These are phyloP conservation scores for Ailurus styani DNA, from an alignment of 2,113 vertebrate genomes.

Conservation along the genomic window DNA sequence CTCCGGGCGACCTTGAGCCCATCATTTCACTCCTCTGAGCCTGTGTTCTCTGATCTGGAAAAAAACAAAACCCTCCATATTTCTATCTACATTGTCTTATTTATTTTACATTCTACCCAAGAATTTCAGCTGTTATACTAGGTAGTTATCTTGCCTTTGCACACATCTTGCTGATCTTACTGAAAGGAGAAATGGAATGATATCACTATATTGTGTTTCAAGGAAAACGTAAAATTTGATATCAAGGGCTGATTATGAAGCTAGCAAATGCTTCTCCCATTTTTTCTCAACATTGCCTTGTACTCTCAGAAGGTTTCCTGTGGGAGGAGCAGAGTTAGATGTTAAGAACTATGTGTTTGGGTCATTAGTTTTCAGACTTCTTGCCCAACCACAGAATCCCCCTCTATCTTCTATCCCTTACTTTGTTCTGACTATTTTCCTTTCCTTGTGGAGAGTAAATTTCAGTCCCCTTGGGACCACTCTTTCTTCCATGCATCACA, in stretches of 20 bases:
- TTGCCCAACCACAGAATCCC: not conserved
- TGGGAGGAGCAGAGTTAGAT: not conserved
- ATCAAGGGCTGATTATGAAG: not conserved
- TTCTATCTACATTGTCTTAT: not conserved
- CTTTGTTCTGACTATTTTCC: not conserved
- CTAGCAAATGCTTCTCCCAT: not conserved
- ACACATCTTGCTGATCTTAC: not conserved
- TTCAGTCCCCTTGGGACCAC: not conserved
- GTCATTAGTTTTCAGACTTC: not conserved
- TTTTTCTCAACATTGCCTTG: not conserved
- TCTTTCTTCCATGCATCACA: not conserved
- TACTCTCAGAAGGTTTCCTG: not conserved
- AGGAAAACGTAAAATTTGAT: not conserved
- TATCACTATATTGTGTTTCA: not conserved
- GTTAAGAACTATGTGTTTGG: not conserved
- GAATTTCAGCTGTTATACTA: not conserved
- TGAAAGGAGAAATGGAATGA: not conserved
- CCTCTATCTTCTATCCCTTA: not conserved
- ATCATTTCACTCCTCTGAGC: not conserved
- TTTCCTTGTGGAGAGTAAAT: not conserved
- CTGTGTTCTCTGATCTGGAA: not conserved
- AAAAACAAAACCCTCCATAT: not conserved
- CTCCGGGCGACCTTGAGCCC: rapidly evolving
- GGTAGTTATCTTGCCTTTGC: not conserved
- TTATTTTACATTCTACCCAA: not conserved